phyloP scores from a whole-genome alignment of 2,113 vertebrate genomes.

The Eulemur rufifrons region DNA sequence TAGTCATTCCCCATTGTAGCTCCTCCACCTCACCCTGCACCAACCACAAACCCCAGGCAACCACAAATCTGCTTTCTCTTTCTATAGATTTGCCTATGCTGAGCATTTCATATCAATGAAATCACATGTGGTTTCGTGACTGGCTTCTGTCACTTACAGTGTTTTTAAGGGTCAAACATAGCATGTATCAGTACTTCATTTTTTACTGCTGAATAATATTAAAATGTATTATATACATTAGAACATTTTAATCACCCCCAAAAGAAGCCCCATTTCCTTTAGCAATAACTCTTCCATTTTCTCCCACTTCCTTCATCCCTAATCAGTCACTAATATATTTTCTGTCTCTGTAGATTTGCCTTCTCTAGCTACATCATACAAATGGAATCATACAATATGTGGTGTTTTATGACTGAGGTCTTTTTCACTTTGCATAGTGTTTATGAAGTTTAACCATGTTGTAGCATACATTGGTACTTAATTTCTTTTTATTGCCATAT shows the following conservation, averaged over 20 bases:
- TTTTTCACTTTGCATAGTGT: not conserved
- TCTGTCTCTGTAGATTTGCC: not conserved
- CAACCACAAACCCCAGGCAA: not conserved
- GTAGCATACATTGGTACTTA: not conserved
- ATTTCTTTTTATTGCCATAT: not conserved
- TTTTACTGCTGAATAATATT: not conserved
- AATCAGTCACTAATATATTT: not conserved
- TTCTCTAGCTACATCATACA: not conserved
- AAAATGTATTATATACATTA: not conserved
- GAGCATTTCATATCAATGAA: not conserved
- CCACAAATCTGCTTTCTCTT: not conserved
- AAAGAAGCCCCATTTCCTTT: not conserved
- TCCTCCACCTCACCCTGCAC: not conserved
- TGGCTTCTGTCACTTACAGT: not conserved
- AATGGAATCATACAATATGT: not conserved
- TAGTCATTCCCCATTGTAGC: not conserved
- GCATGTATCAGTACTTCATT: not conserved
- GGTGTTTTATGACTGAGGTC: not conserved
- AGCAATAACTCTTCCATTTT: not conserved
- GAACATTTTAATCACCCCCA: not conserved
- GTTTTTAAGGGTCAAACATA: not conserved
- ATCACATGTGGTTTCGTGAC: not conserved
- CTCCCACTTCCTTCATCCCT: not conserved
- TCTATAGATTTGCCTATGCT: not conserved
- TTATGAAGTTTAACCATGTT: not conserved